Conservation (phyloP, 2,888 invertebrate species). For the Sipunculus nudus region DNA sequence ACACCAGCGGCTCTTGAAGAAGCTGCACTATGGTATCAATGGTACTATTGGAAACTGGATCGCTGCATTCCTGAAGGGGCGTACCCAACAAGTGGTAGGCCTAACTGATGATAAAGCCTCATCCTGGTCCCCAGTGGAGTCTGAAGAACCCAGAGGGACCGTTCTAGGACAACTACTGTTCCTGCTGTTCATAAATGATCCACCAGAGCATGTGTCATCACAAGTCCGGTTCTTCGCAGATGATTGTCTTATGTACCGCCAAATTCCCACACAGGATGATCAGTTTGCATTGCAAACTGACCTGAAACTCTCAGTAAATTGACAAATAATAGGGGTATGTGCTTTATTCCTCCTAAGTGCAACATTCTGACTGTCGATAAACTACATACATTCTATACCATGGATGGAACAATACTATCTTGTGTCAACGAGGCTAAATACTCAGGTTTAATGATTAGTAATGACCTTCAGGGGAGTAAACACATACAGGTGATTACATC, state of each 20-base stretch:
- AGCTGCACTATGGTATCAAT: slow-evolving; percentile 25
- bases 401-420: too few relatives aligned
- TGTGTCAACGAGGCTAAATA: too few relatives aligned
- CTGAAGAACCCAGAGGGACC: slow-evolving; percentile 35
- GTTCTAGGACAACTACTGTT: slow-evolving; percentile 38
- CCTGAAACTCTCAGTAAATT: too few relatives aligned
- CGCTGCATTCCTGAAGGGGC: slow-evolving; percentile 20
- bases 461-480: too few relatives aligned
- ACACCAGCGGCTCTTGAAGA: slow-evolving; percentile 22
- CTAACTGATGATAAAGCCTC: slow-evolving; percentile 24
- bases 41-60: slow-evolving; percentile 23
- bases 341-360: too few relatives aligned
- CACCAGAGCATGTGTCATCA: slow-evolving; percentile 19
- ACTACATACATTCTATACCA: too few relatives aligned
- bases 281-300: slow-evolving; percentile 25
- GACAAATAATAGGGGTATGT: too few relatives aligned
- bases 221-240: slow-evolving; percentile 31
- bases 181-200: slow-evolving; percentile 39
- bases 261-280: slow-evolving; percentile 13
- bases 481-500: too few relatives aligned
- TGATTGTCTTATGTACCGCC: slow-evolving; percentile 31
- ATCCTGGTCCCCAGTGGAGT: slow-evolving; percentile 21
- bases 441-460: too few relatives aligned
- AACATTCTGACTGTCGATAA: too few relatives aligned
- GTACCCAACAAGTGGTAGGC: slow-evolving; percentile 23